Conservation (phyloP, 1,140 invertebrate genomes). For the Drosophila yakuba region DNA sequence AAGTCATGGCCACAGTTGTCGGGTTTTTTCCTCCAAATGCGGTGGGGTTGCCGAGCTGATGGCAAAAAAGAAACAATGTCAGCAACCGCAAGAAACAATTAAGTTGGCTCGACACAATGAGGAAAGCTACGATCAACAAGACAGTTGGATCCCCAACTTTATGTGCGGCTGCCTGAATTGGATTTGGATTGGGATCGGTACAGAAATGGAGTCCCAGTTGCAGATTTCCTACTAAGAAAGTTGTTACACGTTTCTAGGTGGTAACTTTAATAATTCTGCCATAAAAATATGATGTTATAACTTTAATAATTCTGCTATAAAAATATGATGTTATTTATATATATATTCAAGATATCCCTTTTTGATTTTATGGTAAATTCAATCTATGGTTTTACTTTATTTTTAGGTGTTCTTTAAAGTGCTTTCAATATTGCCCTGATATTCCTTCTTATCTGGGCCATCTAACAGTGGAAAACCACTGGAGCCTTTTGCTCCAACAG, state of each 20-base stretch:
- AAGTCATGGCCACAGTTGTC: constrained; percentile 60
- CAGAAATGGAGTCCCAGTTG: neutral
- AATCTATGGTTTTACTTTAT: neutral
- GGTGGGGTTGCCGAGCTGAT: constrained; percentile 21
- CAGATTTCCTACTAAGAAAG: neutral
- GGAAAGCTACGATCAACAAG: constrained; percentile 29
- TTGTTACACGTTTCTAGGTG: neutral
- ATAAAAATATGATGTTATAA: neutral
- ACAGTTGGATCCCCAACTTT: constrained; percentile 12
- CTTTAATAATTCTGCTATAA: neutral
- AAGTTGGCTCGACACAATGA: constrained; percentile 41
- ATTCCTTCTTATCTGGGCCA: constrained; percentile 27
- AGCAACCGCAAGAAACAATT: constrained; percentile 68
- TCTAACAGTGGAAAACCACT: constrained; percentile 24
- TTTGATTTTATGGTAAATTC: no score
- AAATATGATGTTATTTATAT: no score
- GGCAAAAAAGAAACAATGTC: constrained; percentile 33
- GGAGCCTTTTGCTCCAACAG: constrained; percentile 11
- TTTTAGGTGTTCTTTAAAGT: neutral
- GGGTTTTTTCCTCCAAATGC: constrained; percentile 16
- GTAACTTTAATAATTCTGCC: neutral
- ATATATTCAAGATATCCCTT: no score
- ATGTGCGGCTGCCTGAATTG: constrained; percentile 15
- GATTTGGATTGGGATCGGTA: constrained; percentile 1
- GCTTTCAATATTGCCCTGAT: constrained; percentile 1